These are phyloP conservation scores for Cerceris rybyensis DNA, from an alignment of 2,888 invertebrate genomes.

Conservation along the genomic window DNA sequence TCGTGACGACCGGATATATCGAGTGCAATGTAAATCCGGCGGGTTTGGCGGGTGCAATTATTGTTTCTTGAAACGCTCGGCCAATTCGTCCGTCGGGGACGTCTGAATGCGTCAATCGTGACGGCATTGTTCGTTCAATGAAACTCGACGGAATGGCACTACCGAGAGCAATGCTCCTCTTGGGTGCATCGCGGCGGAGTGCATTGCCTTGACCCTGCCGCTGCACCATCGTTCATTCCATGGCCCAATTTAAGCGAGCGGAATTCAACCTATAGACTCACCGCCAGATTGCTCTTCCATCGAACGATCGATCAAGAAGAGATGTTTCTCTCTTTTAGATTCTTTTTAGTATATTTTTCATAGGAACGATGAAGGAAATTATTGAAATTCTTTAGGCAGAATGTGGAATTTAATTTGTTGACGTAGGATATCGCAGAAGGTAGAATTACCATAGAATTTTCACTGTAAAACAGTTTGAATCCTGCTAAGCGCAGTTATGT, in stretches of 20 bases:
- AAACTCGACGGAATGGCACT: constrained; percentile 49
- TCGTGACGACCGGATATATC: constrained; percentile 45
- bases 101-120: constrained; percentile 69
- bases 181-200: constrained; percentile 49
- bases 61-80: constrained; percentile 52
- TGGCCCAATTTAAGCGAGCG: constrained; percentile 37
- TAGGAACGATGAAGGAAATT: no score
- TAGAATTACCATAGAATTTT: no score
- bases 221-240: constrained; percentile 18
- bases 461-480: no score
- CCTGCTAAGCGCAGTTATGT: no score
- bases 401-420: no score
- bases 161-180: constrained; percentile 49
- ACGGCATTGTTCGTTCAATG: constrained; percentile 65
- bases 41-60: constrained; percentile 46
- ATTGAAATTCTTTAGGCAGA: no score
- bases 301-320: no score
- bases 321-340: no score
- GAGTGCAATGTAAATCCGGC: constrained; percentile 50
- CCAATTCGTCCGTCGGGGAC: constrained; percentile 54
- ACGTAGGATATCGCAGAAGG: no score
- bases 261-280: constrained; percentile 1
- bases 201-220: constrained; percentile 51
- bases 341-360: no score
- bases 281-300: no score